Percentiles rank a stretch among this genome's conserved stretches.
Conservation (phyloP, 2,113 vertebrate genomes). For the Podiceps cristatus region DNA sequence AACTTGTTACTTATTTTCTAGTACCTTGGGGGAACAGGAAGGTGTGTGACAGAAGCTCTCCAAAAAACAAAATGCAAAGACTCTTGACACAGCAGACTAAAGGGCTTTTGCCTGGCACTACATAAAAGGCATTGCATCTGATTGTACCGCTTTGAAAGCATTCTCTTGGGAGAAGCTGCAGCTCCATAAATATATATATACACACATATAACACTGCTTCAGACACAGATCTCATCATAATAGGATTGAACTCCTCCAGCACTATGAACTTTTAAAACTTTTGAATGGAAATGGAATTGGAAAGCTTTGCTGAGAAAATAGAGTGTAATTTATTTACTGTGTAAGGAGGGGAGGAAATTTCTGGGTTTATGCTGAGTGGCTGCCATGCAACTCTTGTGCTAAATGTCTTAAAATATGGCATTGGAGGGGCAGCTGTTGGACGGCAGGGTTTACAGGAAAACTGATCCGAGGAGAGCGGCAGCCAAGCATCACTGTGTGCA, state of each 20-base stretch:
- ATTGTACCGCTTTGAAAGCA: background rate
- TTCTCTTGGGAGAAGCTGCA: background rate
- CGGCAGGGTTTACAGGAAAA: background rate
- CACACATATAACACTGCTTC: background rate
- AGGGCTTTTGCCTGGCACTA: background rate
- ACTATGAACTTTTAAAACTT: background rate
- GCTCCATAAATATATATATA: background rate
- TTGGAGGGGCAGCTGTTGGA: background rate
- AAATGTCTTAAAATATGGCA: background rate
- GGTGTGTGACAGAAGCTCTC: background rate
- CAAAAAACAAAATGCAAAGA: background rate
- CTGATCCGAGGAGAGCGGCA: background rate
- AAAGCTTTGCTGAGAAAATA: background rate
- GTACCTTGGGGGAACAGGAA: background rate
- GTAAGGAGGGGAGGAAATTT: background rate
- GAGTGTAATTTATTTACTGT: background rate
- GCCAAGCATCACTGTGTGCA: fast-evolving
- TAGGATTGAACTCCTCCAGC: background rate
- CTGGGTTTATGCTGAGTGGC: background rate
- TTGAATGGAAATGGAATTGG: background rate
- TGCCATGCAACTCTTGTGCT: background rate
- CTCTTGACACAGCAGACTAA: background rate
- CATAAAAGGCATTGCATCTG: background rate
- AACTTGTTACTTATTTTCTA: background rate
- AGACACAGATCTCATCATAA: background rate